Evolutionary conservation across 2,113 vertebrate species (phyloP).

Genomic region (Caretta caretta): DNA sequence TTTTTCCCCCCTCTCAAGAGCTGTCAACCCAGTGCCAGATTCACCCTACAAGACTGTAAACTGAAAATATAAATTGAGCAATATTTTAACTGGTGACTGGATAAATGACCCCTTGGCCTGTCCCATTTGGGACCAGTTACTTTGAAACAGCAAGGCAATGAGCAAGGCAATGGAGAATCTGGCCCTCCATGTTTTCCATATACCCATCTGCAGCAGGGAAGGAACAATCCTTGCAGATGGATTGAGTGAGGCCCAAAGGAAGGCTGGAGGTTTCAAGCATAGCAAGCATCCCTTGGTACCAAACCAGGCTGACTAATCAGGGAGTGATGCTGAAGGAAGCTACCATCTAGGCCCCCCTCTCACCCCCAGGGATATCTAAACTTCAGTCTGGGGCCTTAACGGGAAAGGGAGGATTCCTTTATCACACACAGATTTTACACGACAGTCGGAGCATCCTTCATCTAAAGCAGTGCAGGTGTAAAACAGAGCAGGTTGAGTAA

Average conservation of each 20-base stretch:
- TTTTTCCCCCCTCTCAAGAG: neutral
- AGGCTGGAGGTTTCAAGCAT: neutral
- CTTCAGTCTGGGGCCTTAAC: neutral
- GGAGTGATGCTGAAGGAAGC: neutral
- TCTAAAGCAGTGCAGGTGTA: neutral
- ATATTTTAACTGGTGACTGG: neutral
- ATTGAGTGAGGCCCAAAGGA: neutral
- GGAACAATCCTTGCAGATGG: neutral
- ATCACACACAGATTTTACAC: neutral
- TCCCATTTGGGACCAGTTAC: neutral
- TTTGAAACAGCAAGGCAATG: neutral
- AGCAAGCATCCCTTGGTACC: neutral
- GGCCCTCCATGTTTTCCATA: neutral
- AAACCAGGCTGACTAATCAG: neutral
- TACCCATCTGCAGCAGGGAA: neutral
- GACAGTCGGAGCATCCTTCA: neutral
- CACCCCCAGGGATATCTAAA: neutral
- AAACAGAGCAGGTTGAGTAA: neutral
- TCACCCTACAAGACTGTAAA: neutral
- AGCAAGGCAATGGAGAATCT: neutral
- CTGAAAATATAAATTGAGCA: neutral
- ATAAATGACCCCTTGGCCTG: neutral
- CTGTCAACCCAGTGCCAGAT: neutral
- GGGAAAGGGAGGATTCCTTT: neutral
- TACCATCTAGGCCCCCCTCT: neutral